phyloP scores from a whole-genome alignment of 2,888 invertebrate species.

The Thumatha senex region DNA sequence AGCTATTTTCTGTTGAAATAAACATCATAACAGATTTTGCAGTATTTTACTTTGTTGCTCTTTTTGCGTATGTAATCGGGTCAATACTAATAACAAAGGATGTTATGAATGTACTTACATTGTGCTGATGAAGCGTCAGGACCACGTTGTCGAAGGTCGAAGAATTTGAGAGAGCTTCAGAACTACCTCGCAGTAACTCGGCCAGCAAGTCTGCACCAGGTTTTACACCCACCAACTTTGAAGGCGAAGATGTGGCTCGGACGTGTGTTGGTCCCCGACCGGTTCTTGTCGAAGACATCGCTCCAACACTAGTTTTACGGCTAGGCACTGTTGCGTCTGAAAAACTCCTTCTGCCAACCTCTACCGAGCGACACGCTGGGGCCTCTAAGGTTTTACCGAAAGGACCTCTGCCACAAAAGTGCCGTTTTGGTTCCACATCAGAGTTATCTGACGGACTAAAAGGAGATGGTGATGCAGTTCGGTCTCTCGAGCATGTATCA shows the following conservation, averaged over 20 bases:
- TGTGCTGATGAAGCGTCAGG: constrained; percentile 76
- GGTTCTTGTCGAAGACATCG: constrained; percentile 60
- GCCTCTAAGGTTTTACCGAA: constrained; percentile 79
- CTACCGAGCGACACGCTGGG: constrained; percentile 79
- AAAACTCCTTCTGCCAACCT: constrained; percentile 78
- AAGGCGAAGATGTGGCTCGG: constrained; percentile 91
- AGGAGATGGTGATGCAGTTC: constrained; percentile 84
- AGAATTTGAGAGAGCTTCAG: constrained; percentile 88
- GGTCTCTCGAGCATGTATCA: constrained; percentile 82
- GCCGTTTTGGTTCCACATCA: constrained; percentile 74
- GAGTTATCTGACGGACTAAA: constrained; percentile 86
- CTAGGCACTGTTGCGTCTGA: constrained; percentile 80
- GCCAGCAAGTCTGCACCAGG: constrained; percentile 86
- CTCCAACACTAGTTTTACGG: constrained; percentile 85
- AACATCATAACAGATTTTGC: constrained; percentile 65
- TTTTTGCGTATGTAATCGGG: constrained; percentile 51
- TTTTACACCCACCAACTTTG: constrained; percentile 86
- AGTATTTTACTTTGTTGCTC: constrained; percentile 61
- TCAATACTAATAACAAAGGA: constrained; percentile 46
- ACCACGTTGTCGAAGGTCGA: constrained; percentile 79
- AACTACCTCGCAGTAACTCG: constrained; percentile 90
- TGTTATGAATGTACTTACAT: constrained; percentile 66
- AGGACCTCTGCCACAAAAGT: constrained; percentile 87
- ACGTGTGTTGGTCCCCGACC: constrained; percentile 86
- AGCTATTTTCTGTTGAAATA: constrained; percentile 67